Evolutionary conservation across 2,113 vertebrate species (phyloP).

Genomic region (Gymnarchus niloticus): DNA sequence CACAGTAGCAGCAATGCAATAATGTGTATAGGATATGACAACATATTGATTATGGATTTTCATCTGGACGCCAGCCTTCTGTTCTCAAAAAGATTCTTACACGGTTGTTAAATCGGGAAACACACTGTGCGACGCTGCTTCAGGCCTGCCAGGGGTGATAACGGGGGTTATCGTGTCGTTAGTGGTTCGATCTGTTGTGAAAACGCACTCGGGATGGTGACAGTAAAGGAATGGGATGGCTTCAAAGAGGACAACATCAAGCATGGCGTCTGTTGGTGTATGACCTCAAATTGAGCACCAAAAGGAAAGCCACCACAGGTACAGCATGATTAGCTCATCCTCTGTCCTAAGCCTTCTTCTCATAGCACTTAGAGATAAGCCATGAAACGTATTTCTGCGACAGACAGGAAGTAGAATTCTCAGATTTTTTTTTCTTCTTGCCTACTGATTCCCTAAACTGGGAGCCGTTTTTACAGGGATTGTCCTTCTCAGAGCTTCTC

Average conservation of each 20-base stretch:
- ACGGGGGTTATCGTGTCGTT: constrained; percentile 36
- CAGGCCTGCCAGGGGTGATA: constrained; percentile 2
- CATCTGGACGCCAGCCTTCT: background rate
- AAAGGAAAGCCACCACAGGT: constrained; percentile 34
- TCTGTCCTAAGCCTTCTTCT: constrained; percentile 32
- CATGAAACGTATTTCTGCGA: constrained; percentile 45
- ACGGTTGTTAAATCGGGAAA: constrained; percentile 23
- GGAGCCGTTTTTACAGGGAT: background rate
- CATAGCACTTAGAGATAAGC: constrained; percentile 36
- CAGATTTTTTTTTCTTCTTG: background rate
- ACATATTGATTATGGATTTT: background rate
- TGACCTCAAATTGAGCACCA: constrained; percentile 28
- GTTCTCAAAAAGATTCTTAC: background rate
- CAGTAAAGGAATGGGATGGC: constrained; percentile 31
- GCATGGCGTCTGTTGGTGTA: too few relatives aligned
- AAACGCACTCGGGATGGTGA: constrained; percentile 41
- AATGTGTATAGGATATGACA: background rate
- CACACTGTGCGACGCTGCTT: constrained; percentile 13
- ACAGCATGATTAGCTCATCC: constrained; percentile 44
- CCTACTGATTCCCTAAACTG: too few relatives aligned
- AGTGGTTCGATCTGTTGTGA: constrained; percentile 43
- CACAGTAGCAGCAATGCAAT: background rate
- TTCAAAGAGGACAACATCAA: constrained; percentile 20
- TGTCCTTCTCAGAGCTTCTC: background rate
- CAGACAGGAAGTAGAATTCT: constrained; percentile 21